Percentiles rank a stretch among this genome's conserved stretches.
Conservation (phyloP, 2,888 invertebrate species). For the Leptinotarsa rubiginosa region DNA sequence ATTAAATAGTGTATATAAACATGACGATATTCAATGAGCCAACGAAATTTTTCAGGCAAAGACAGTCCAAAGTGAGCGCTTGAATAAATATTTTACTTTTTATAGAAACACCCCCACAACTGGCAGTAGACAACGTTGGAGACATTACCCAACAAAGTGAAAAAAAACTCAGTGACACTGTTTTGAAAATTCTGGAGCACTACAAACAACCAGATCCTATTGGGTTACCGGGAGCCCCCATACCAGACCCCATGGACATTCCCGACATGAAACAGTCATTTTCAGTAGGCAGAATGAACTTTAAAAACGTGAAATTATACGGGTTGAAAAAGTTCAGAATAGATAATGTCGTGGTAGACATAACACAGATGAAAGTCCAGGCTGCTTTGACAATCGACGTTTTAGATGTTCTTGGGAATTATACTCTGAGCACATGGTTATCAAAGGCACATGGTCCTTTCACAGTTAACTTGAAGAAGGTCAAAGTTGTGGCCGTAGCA, state of each 20-base stretch:
- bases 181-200: slow-evolving; percentile 78
- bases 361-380: slow-evolving; percentile 82
- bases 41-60: too few species aligned
- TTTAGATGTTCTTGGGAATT: slow-evolving; percentile 79
- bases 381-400: slow-evolving; percentile 78
- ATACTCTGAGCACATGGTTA: slow-evolving; percentile 79
- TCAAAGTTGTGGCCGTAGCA: slow-evolving; percentile 67
- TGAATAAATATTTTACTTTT: neutral
- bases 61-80: too few species aligned
- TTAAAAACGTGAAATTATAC: slow-evolving; percentile 75
- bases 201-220: slow-evolving; percentile 84
- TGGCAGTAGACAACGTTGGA: neutral
- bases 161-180: slow-evolving; percentile 78
- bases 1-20: too few species aligned
- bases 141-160: slow-evolving; percentile 65
- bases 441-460: slow-evolving; percentile 80
- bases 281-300: slow-evolving; percentile 76
- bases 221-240: slow-evolving; percentile 81
- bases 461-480: slow-evolving; percentile 77
- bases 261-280: slow-evolving; percentile 82
- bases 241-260: slow-evolving; percentile 85
- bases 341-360: slow-evolving; percentile 76
- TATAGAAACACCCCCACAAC: slow-evolving; percentile 24
- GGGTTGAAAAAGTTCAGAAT: slow-evolving; percentile 85
- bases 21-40: too few species aligned